Conservation (phyloP, 2,888 invertebrate genomes). For the Trichogramma evanescens region DNA sequence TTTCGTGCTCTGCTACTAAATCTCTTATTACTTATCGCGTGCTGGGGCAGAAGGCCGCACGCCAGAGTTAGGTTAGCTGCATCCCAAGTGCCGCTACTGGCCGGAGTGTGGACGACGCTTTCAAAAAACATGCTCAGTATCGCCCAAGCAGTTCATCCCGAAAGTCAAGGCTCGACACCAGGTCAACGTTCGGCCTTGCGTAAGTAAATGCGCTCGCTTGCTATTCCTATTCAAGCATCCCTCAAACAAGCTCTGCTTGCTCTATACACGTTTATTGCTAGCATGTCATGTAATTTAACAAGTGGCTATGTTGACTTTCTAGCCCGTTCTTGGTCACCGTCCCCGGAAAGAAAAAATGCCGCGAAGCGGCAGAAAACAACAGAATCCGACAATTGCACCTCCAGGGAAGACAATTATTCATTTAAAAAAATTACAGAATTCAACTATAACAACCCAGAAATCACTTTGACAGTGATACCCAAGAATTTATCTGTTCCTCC, state of each 20-base stretch:
- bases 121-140: conserved; percentile 20
- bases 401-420: not conserved
- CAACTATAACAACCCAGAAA: conserved; percentile 17
- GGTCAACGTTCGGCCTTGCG: conserved; percentile 17
- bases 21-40: no score
- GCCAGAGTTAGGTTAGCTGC: no score
- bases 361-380: conserved; percentile 17
- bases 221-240: not conserved
- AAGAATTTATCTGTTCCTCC: conserved; percentile 7
- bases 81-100: no score
- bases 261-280: not conserved
- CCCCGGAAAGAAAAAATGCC: conserved; percentile 10
- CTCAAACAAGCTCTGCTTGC: not conserved
- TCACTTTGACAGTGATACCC: conserved; percentile 22
- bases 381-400: conserved; percentile 1
- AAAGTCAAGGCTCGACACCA: conserved; percentile 22
- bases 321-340: conserved; percentile 14
- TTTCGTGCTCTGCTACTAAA: no score
- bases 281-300: not conserved
- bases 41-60: no score
- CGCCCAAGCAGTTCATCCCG: conserved; percentile 21
- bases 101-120: not conserved
- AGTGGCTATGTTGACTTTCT: not conserved
- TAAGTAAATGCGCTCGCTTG: conserved; percentile 7
- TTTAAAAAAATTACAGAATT: not conserved